A percentile compares a stretch with the other conserved stretches of the same genome.
Evolutionary conservation across 2,888 invertebrate genomes (phyloP).

Genomic region (Callinectes sapidus): DNA sequence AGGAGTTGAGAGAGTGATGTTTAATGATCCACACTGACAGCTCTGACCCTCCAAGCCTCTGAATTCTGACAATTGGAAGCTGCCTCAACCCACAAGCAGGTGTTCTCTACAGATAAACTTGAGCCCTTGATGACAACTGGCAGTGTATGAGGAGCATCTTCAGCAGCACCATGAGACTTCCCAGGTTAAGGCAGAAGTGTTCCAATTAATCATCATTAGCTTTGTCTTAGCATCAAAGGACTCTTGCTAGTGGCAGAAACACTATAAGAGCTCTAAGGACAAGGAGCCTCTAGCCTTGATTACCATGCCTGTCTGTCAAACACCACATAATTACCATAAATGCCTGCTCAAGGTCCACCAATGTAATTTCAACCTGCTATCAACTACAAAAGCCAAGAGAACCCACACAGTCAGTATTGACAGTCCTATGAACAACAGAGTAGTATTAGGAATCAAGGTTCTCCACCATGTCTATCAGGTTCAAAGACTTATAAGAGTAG

Average conservation of each 20-base stretch:
- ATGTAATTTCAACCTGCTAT: background rate
- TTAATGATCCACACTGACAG: background rate
- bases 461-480: background rate
- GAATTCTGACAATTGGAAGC: background rate
- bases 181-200: background rate
- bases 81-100: background rate
- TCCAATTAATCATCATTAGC: background rate
- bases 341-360: background rate
- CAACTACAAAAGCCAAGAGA: background rate
- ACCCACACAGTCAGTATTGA: background rate
- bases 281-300: background rate
- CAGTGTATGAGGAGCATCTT: background rate
- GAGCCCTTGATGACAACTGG: background rate
- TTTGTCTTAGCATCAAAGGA: background rate
- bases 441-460: background rate
- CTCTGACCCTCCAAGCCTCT: background rate
- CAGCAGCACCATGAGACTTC: constrained; percentile 3
- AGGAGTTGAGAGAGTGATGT: background rate
- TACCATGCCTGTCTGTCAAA: background rate
- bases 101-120: background rate
- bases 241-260: background rate
- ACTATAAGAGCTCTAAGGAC: background rate
- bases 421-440: background rate
- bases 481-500: background rate
- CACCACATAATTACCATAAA: background rate